Percentiles rank a stretch among this genome's conserved stretches.
Evolutionary conservation across 2,113 vertebrate genomes (phyloP).

Genomic region (Gulo gulo): DNA sequence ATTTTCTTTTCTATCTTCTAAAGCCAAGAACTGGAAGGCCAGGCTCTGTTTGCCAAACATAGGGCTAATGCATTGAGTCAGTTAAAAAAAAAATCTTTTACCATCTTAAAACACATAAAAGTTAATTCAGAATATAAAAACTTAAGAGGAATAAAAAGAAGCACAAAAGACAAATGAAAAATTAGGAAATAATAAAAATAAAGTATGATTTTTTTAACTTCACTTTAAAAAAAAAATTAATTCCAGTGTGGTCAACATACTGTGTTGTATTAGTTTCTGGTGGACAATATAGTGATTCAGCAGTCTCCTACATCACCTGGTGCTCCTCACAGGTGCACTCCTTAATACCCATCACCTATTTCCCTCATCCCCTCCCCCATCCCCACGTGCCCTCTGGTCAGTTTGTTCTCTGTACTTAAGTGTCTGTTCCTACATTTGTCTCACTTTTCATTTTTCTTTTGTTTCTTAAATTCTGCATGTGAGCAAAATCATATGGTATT

Average conservation of each 20-base stretch:
- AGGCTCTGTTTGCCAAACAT: not conserved
- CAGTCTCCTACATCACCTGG: not conserved
- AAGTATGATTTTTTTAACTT: not conserved
- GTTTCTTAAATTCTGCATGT: not conserved
- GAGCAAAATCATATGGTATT: not conserved
- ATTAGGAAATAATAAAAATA: not conserved
- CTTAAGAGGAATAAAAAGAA: not conserved
- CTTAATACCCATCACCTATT: not conserved
- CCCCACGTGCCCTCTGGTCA: not conserved
- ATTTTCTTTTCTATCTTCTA: not conserved
- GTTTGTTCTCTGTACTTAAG: not conserved
- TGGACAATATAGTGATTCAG: not conserved
- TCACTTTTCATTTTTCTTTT: not conserved
- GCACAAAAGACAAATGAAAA: not conserved
- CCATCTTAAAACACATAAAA: not conserved
- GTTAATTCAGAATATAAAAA: conserved; percentile 6
- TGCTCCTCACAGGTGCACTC: not conserved
- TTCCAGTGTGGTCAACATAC: not conserved
- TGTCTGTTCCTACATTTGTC: not conserved
- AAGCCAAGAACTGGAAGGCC: not conserved
- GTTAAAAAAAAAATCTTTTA: not conserved
- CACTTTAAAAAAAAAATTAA: not conserved
- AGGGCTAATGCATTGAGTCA: not conserved
- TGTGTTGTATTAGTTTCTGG: not conserved
- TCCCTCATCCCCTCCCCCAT: too few relatives aligned